Conservation (phyloP, 92 coral and sea anemone species). For the Epizoanthus scotinus region DNA sequence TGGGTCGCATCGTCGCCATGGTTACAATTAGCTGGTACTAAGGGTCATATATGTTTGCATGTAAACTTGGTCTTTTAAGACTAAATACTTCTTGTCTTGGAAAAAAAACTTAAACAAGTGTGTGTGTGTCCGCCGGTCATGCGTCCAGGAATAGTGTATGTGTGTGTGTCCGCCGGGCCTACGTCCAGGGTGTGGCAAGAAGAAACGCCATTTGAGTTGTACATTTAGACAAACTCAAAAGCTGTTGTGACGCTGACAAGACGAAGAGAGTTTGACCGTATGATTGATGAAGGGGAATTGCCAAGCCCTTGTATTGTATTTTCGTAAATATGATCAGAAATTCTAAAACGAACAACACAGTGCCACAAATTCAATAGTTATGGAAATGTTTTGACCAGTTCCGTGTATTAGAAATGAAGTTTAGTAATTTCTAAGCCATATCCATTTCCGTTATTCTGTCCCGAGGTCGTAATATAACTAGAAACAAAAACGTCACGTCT, state of each 20-base stretch:
- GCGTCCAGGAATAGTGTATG: not conserved
- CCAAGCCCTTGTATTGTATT: too few species aligned
- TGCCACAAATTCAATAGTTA: too few species aligned
- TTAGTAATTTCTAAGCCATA: too few species aligned
- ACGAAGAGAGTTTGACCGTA: not conserved
- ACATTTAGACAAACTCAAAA: not conserved
- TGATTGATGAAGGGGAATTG: too few species aligned
- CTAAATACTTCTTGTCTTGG: not conserved
- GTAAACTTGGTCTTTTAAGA: not conserved
- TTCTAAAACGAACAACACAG: too few species aligned
- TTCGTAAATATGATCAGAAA: too few species aligned
- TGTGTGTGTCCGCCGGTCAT: not conserved
- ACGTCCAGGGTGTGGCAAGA: not conserved
- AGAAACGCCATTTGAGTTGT: not conserved
- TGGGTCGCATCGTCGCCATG: constrained; percentile 16
- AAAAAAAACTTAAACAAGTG: not conserved
- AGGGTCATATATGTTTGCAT: constrained; percentile 4
- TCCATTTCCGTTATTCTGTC: too few species aligned
- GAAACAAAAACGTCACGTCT: too few species aligned
- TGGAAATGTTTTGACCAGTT: too few species aligned
- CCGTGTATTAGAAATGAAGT: too few species aligned
- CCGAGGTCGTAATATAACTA: too few species aligned
- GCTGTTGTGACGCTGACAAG: not conserved
- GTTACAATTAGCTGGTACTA: constrained; percentile 9
- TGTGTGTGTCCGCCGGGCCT: not conserved